Base-by-base conservation (phyloP, 2,888 invertebrate species). In the Drymonia ruficornis region DNA sequence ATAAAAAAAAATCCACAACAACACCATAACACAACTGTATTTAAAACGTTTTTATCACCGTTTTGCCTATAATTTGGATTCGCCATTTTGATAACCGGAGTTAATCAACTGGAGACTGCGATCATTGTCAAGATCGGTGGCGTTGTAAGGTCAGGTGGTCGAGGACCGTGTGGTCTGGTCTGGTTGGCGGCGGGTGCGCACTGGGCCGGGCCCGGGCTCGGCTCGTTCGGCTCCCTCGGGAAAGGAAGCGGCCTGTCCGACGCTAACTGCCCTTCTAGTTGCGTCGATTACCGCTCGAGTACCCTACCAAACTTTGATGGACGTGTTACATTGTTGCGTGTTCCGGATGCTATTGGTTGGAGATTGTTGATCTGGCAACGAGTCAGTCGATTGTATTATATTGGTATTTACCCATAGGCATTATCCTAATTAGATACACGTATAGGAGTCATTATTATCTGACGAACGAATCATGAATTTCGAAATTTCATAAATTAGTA, bases 181-280 rank as follows among this genome's bases (percentile, higher is more conserved):
- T 59, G 63, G 54, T 51, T 59, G 63, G 54, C 63, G 67, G 65
- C 63, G 65, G 65, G 62, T 55, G 55, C 51, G 55, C 68, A 81
- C 81, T 79, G 79, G 71, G 68, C n/a, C n/a, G n/a, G n/a, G 63
- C 67, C 72, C 70, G 62, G 58, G 43, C 42, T 40, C 55, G 53
- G 54, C 53, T 53, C 46, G 40, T 56, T 18, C 29, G 57, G 62
- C 76, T 84, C 86, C 84, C 90, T 81, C 89, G 89, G 87, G 91
- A 91, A 87, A 86, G 91, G 91, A 91, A 87, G 86, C 81, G 67
- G 82, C 70, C 78, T 83, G 89, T 88, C 86, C 81, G 74, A 71
- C 77, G 86, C 76, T 91, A 89, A 90, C 84, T 86, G 91, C 89
- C 89, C 91, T 89, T 89, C 85, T 84, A 84, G 87, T 88, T 87